These are phyloP conservation scores for Meghimatium bilineatum DNA, from an alignment of 2,888 invertebrate species.

Conservation along the genomic window DNA sequence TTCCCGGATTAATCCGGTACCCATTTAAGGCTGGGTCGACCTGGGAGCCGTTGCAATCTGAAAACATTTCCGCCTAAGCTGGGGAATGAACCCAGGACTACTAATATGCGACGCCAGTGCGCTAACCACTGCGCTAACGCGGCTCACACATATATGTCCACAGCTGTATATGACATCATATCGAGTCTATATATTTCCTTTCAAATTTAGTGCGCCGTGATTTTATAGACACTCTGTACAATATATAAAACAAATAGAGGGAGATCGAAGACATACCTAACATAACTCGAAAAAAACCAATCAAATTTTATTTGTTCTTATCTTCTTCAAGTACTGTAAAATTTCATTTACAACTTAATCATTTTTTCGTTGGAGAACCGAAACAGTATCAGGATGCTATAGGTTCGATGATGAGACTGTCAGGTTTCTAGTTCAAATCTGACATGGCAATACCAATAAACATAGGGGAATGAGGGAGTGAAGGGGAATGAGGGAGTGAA, in stretches of 20 bases:
- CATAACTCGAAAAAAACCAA: background rate
- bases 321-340: background rate
- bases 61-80: too few species aligned
- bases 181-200: too few species aligned
- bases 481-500: background rate
- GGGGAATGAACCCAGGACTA: too few species aligned
- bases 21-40: too few species aligned
- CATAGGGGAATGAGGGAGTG: background rate
- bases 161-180: too few species aligned
- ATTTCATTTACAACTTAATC: background rate
- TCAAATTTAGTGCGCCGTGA: too few species aligned
- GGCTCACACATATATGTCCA: too few species aligned
- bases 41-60: too few species aligned
- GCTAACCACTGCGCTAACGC: too few species aligned
- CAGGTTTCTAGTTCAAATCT: slow-evolving; percentile 2
- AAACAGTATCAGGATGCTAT: background rate
- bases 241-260: background rate
- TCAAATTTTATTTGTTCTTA: background rate
- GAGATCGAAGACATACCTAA: background rate
- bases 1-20: too few species aligned
- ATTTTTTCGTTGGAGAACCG: background rate
- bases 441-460: slow-evolving; percentile 29
- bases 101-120: too few species aligned
- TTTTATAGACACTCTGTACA: too few species aligned
- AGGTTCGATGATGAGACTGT: slow-evolving; percentile 14